Conservation (phyloP, 2,797 vertebrate species). For the Chaetophractus vellerosus region DNA sequence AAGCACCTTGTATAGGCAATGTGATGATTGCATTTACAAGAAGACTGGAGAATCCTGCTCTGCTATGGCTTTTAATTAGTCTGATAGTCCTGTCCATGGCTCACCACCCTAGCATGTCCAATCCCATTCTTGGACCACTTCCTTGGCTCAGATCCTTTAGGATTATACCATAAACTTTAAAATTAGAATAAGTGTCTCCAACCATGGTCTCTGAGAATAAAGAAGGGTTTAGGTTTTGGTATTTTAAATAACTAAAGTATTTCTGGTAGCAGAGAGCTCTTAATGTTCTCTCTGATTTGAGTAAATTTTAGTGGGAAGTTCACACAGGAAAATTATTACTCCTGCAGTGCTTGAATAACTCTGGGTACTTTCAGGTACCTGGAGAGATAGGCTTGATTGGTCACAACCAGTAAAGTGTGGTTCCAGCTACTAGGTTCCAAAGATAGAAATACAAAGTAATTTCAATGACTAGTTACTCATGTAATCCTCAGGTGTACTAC, state of each 20-base stretch:
- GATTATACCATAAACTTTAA: background rate
- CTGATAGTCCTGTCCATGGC: background rate
- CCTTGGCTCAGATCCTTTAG: background rate
- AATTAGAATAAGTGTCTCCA: background rate
- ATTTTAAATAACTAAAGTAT: background rate
- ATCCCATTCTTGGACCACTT: background rate
- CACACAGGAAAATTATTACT: background rate
- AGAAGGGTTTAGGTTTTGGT: background rate
- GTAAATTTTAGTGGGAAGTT: background rate
- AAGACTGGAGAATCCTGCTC: background rate
- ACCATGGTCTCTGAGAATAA: background rate
- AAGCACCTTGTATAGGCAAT: rapidly evolving
- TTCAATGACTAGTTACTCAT: background rate
- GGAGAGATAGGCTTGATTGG: background rate
- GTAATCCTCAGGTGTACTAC: background rate
- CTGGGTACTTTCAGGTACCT: background rate
- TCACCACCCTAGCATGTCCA: background rate
- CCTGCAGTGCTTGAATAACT: background rate
- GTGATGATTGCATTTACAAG: background rate
- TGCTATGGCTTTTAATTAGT: background rate
- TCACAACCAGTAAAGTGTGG: background rate
- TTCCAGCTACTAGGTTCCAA: background rate
- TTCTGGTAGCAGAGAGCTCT: background rate
- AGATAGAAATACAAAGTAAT: constrained; percentile 28
- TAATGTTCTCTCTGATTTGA: background rate